These are phyloP conservation scores for Pitangus sulphuratus DNA, from an alignment of 2,797 vertebrate genomes.

Conservation along the genomic window DNA sequence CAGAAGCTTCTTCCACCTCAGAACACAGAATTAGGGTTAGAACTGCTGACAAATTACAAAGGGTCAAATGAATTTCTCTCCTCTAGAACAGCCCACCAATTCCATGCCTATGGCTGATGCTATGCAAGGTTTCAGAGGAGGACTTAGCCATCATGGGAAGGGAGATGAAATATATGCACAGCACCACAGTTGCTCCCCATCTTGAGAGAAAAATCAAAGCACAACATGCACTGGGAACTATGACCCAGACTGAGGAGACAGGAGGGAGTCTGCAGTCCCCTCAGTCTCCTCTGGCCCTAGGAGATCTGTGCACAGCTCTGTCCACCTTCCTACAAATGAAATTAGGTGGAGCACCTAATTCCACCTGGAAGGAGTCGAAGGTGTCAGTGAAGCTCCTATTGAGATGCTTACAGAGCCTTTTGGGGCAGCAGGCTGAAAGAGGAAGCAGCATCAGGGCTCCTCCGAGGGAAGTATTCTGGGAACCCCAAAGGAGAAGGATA, in stretches of 20 bases:
- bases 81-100: not conserved
- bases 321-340: not conserved
- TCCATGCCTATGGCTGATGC: not conserved
- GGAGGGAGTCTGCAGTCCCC: not conserved
- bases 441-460: not conserved
- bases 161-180: not conserved
- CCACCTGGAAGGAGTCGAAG: not conserved
- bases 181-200: fast-evolving
- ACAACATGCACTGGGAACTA: not conserved
- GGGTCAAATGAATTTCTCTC: not conserved
- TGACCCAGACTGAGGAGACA: not conserved
- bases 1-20: not conserved
- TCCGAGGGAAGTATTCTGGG: not conserved
- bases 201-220: not conserved
- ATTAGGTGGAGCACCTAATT: not conserved
- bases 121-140: not conserved
- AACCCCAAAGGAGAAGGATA: not conserved
- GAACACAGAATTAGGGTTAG: not conserved
- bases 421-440: not conserved
- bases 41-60: not conserved
- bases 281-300: not conserved
- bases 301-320: not conserved
- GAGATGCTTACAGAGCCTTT: not conserved
- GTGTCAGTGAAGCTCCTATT: not conserved
- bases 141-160: not conserved